phyloP scores from a whole-genome alignment of 2,888 invertebrate species.

The Lordiphosa fenestrarum region DNA sequence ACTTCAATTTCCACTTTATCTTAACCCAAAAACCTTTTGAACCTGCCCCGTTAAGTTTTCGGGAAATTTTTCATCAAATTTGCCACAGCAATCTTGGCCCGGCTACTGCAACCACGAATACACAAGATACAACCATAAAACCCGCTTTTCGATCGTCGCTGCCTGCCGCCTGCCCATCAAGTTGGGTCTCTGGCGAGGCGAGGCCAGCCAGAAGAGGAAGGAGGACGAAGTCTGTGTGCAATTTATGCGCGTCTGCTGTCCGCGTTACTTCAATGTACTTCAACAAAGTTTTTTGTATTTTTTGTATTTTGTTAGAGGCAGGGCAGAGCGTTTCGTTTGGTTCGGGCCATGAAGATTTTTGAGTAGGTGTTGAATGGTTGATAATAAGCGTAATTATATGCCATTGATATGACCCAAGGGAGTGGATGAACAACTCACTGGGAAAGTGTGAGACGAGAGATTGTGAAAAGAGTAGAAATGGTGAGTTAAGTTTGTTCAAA shows the following conservation, averaged over 20 bases:
- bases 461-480: background rate
- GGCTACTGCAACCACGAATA: slow-evolving; percentile 44
- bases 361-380: slow-evolving; percentile 77
- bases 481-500: background rate
- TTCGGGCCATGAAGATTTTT: slow-evolving; percentile 30
- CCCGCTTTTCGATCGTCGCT: slow-evolving; percentile 8
- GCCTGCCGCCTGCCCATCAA: slow-evolving; percentile 28
- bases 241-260: slow-evolving; percentile 50
- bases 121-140: slow-evolving; percentile 10
- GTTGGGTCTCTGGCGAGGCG: slow-evolving; percentile 16
- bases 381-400: slow-evolving; percentile 73
- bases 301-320: background rate
- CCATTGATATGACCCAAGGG: slow-evolving; percentile 54
- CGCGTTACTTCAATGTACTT: slow-evolving; percentile 24
- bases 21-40: slow-evolving; percentile 64
- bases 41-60: slow-evolving; percentile 20
- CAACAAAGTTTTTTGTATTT: slow-evolving; percentile 8
- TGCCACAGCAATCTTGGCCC: slow-evolving; percentile 43
- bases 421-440: slow-evolving; percentile 27
- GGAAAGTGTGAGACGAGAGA: background rate
- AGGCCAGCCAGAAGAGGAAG: slow-evolving; percentile 17
- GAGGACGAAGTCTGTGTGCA: slow-evolving; percentile 18
- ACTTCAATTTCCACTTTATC: slow-evolving; percentile 42
- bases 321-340: too few relatives aligned
- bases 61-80: slow-evolving; percentile 54